These are phyloP conservation scores for Thaumetopoea pityocampa DNA, from an alignment of 1,140 invertebrate genomes.

Conservation along the genomic window DNA sequence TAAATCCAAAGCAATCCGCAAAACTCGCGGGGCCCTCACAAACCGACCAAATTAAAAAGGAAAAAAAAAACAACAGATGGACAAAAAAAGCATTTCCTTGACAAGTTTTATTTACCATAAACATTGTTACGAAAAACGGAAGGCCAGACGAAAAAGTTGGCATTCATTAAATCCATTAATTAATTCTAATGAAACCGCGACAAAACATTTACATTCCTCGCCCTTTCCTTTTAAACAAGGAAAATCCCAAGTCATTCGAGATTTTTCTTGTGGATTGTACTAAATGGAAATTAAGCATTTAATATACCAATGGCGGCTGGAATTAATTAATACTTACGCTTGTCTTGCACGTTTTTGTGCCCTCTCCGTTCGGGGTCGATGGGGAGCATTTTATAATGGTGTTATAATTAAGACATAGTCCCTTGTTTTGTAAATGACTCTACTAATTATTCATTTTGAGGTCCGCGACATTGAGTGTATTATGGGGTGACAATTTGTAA, in stretches of 20 bases:
- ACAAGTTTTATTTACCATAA: slow-evolving; percentile 73
- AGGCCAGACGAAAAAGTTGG: slow-evolving; percentile 56
- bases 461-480: slow-evolving; percentile 47
- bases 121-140: slow-evolving; percentile 62
- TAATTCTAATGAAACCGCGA: slow-evolving; percentile 73
- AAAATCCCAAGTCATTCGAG: slow-evolving; percentile 49
- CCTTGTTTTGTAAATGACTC: slow-evolving; percentile 45
- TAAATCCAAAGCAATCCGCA: slow-evolving; percentile 64
- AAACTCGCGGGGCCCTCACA: slow-evolving; percentile 40
- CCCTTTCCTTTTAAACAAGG: slow-evolving; percentile 43
- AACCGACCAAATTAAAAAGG: slow-evolving; percentile 58
- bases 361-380: slow-evolving; percentile 47
- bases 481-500: slow-evolving; percentile 53
- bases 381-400: slow-evolving; percentile 55
- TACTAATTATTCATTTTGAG: slow-evolving; percentile 59
- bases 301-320: slow-evolving; percentile 53
- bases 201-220: slow-evolving; percentile 60
- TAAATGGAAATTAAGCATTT: slow-evolving; percentile 67
- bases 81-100: slow-evolving; percentile 66
- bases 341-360: slow-evolving; percentile 61
- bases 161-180: slow-evolving; percentile 70
- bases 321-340: slow-evolving; percentile 69
- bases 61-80: slow-evolving; percentile 57
- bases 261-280: slow-evolving; percentile 34
- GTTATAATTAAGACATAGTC: slow-evolving; percentile 69